Percentiles rank a stretch among this genome's conserved stretches.
Conservation (phyloP, 2,888 invertebrate genomes). For the Idaea biselata region DNA sequence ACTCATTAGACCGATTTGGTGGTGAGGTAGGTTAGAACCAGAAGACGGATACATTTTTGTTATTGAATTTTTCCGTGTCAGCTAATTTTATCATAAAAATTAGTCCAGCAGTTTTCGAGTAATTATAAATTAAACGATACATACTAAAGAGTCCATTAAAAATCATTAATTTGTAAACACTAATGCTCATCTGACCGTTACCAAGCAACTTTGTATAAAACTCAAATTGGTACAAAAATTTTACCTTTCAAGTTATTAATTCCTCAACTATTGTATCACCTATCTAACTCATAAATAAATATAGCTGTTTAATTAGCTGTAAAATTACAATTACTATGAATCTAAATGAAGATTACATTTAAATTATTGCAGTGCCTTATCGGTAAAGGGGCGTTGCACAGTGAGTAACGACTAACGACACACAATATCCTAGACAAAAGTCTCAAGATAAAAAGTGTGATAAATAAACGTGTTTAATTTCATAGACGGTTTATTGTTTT, state of each 20-base stretch:
- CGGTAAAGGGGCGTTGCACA: not conserved
- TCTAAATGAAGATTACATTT: not conserved
- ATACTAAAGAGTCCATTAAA: too few species aligned
- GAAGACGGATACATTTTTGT: too few species aligned
- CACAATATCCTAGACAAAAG: not conserved
- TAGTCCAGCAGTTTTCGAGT: too few species aligned
- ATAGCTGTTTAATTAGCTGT: not conserved
- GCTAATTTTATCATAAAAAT: too few species aligned
- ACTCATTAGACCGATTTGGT: too few species aligned
- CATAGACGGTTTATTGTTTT: not conserved
- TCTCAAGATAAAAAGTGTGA: not conserved
- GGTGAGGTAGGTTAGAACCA: too few species aligned
- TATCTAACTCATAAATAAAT: not conserved
- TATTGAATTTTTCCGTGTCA: too few species aligned
- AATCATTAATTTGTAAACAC: too few species aligned
- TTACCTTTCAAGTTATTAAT: not conserved
- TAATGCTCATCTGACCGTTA: too few species aligned
- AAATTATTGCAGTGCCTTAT: not conserved
- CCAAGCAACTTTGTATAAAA: too few species aligned
- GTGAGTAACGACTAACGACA: not conserved
- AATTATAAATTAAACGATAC: too few species aligned
- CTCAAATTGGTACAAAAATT: not conserved
- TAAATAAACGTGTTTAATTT: not conserved
- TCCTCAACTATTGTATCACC: not conserved
- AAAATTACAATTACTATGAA: conserved; percentile 1